Evolutionary conservation across 2,113 vertebrate species (phyloP).

Genomic region (Limanda limanda): DNA sequence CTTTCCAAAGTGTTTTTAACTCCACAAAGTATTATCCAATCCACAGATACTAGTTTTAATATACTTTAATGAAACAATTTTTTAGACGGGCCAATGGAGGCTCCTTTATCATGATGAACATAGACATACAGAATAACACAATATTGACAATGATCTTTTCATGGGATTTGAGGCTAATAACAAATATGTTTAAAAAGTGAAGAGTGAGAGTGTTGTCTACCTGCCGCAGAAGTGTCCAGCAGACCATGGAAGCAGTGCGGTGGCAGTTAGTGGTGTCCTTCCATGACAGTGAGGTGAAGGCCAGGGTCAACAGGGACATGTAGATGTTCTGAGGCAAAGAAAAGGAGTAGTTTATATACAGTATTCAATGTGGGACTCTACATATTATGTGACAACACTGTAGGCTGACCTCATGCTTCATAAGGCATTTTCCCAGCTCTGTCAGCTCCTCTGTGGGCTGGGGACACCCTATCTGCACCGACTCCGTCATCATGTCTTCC

Average conservation of each 20-base stretch:
- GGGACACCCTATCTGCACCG: slow-evolving; percentile 71
- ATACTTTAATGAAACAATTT: too few species aligned
- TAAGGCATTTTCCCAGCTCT: slow-evolving; percentile 92
- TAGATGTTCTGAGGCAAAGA: slow-evolving; percentile 86
- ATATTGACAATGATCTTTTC: too few species aligned
- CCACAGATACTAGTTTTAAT: too few species aligned
- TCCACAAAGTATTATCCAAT: too few species aligned
- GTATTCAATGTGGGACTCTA: not conserved
- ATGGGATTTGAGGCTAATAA: too few species aligned
- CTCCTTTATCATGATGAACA: not conserved
- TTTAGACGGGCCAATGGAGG: not conserved
- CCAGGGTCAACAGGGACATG: slow-evolving; percentile 89
- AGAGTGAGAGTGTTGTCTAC: slow-evolving; percentile 51
- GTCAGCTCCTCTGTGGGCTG: slow-evolving; percentile 87
- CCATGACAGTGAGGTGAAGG: slow-evolving; percentile 93
- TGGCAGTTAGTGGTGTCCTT: slow-evolving; percentile 94
- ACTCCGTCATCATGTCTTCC: slow-evolving; percentile 93
- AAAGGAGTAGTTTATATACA: not conserved
- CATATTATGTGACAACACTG: not conserved
- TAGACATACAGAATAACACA: not conserved
- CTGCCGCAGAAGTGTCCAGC: slow-evolving; percentile 96
- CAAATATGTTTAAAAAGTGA: not conserved
- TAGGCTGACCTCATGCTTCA: slow-evolving; percentile 89
- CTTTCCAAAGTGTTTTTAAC: too few species aligned
- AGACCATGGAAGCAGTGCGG: slow-evolving; percentile 90